Percentiles rank a stretch among this genome's conserved stretches.
These are phyloP conservation scores for Tachypleus tridentatus DNA, from an alignment of 1,140 invertebrate genomes.

Conservation along the genomic window DNA sequence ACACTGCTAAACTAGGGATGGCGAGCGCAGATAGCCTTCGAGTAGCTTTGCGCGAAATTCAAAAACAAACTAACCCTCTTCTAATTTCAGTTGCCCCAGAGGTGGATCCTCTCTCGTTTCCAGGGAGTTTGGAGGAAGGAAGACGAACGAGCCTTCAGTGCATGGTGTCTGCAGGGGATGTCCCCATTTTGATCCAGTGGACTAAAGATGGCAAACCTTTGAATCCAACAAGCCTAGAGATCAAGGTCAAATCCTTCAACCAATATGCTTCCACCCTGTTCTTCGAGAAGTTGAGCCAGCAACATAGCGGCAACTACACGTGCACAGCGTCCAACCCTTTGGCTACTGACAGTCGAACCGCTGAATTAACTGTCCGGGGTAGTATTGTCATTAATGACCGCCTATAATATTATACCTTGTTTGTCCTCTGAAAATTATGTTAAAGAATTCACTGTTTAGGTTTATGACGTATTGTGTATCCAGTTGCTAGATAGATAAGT, in stretches of 20 bases:
- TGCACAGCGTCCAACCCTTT: slow-evolving; percentile 36
- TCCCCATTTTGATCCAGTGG: slow-evolving; percentile 35
- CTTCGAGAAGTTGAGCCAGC: slow-evolving; percentile 28
- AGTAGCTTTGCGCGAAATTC: too few relatives aligned
- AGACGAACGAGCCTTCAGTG: slow-evolving; percentile 48
- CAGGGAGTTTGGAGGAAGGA: slow-evolving; percentile 49
- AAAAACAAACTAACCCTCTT: too few relatives aligned
- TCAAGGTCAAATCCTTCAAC: slow-evolving; percentile 13
- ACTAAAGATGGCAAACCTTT: slow-evolving; percentile 33
- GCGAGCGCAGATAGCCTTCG: too few relatives aligned
- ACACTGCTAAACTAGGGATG: too few relatives aligned
- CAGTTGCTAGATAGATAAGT: too few relatives aligned
- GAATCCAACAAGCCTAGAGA: slow-evolving; percentile 38
- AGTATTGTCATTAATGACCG: neutral
- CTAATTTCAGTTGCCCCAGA: slow-evolving; percentile 46
- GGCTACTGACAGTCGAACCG: slow-evolving; percentile 32
- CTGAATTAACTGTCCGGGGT: slow-evolving; percentile 35
- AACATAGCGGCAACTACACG: slow-evolving; percentile 39
- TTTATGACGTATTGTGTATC: too few relatives aligned
- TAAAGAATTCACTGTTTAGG: too few relatives aligned
- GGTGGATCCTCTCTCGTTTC: slow-evolving; percentile 53
- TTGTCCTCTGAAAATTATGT: slow-evolving; percentile 26
- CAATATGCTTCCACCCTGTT: slow-evolving; percentile 21
- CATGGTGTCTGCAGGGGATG: slow-evolving; percentile 35
- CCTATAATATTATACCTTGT: slow-evolving; percentile 41